Conservation (phyloP, 2,797 vertebrate genomes). For the Hoplostethus atlanticus region DNA sequence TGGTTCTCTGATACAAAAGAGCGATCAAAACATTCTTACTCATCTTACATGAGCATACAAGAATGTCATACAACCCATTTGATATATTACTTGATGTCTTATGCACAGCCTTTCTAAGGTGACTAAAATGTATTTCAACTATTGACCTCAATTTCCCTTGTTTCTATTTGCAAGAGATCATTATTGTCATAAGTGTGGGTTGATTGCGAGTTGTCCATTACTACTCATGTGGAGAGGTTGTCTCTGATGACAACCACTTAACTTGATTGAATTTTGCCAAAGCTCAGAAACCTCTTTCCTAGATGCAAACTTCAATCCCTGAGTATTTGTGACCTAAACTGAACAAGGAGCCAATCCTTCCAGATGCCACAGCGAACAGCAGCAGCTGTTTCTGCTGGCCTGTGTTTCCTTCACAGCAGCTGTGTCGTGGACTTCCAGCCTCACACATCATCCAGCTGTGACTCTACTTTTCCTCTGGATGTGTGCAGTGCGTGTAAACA, state of each 20-base stretch:
- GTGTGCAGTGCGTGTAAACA: constrained; percentile 61
- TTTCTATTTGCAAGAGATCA: too few species aligned
- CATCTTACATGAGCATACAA: too few species aligned
- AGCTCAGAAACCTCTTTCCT: background rate
- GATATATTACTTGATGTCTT: too few species aligned
- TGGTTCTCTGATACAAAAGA: too few species aligned
- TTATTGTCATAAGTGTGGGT: too few species aligned
- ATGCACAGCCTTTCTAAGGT: too few species aligned
- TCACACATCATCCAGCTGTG: constrained; percentile 57
- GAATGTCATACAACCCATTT: too few species aligned
- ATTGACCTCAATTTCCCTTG: too few species aligned
- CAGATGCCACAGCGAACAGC: constrained; percentile 19
- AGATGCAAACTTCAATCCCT: constrained; percentile 9
- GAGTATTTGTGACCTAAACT: constrained; percentile 23
- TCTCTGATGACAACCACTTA: background rate
- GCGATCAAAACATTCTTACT: too few species aligned
- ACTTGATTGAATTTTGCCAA: background rate
- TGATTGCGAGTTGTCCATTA: too few species aligned
- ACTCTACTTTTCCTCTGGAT: constrained; percentile 19
- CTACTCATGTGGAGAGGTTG: too few species aligned
- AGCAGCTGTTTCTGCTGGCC: constrained; percentile 66
- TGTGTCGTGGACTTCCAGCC: constrained; percentile 42
- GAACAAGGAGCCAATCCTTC: constrained; percentile 49
- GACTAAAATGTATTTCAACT: too few species aligned
- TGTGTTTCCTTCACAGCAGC: constrained; percentile 49